Evolutionary conservation across 1,140 invertebrate genomes (phyloP), one percentile per base, ranked within the genome.

Genomic region (Dinoponera quadriceps): DNA sequence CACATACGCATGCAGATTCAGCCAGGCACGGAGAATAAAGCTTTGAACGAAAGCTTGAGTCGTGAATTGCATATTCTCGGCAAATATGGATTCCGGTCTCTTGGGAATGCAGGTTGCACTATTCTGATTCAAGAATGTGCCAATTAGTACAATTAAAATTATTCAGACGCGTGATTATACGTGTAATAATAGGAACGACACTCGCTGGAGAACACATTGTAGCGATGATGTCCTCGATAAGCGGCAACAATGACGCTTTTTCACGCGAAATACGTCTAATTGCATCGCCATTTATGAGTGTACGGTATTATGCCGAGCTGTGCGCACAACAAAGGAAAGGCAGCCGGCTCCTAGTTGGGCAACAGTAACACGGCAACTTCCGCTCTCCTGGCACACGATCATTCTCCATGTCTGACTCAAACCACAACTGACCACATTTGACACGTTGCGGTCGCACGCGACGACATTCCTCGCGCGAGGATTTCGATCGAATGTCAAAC

Each of bases 311-410:
- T 71, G 18, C 48, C 18, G 18, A 51, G 25, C 3, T 2, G 49
- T 3, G 18, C 44, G 11, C 48, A 7, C 16, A 55, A 78, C 65
- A 80, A 80, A 71, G n/a, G 54, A 69, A 80, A 48, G 3, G 4
- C 22, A 44, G 66, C 54, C 20, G 4, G 2, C 66, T 78, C 22
- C n/a, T 66, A 13, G 5, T 69, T 69, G 16, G 44, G 75, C 75
- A 80, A 57, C 13, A 57, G 38, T 25, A 18, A 5, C 18, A 51
- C 4, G 1, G 5, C 16, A 18, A 33, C 13, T 78, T 69, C 65
- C 51, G 65, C 14, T 71, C 57, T 59, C 7, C 51, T 68, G 54
- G 13, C 57, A 69, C 51, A 9, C 13, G 18, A 5, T 57, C 14
- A 57, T 25, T 57, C 25, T 59, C 18, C 25, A 1, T 69, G 16